Conservation (phyloP, 1,140 invertebrate species). For the Drosophila nikananu region DNA sequence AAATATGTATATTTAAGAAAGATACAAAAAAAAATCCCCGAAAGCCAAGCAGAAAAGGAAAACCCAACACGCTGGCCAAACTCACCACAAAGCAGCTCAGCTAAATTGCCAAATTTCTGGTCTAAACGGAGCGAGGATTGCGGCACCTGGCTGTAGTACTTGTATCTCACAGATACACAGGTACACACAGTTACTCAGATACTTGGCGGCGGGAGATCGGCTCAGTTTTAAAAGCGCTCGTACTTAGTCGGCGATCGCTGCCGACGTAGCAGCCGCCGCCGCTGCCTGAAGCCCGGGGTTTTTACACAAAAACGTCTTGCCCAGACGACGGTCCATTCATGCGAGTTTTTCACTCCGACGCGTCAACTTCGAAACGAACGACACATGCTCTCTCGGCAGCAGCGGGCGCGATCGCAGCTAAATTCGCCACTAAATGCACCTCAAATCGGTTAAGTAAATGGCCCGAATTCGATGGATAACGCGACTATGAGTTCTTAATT, state of each 20-base stretch:
- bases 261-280: constrained; percentile 26
- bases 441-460: constrained; percentile 5
- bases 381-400: constrained; percentile 68
- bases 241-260: constrained; percentile 73
- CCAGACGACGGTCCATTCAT: constrained; percentile 82
- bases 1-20: neutral
- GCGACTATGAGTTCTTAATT: constrained; percentile 25
- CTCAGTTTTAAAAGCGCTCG: constrained; percentile 37
- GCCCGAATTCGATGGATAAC: constrained; percentile 30
- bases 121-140: constrained; percentile 56
- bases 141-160: constrained; percentile 24
- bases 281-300: constrained; percentile 55
- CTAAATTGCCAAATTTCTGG: constrained; percentile 57
- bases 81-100: constrained; percentile 43
- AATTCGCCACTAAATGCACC: constrained; percentile 47
- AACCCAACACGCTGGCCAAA: constrained; percentile 51
- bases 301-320: constrained; percentile 85
- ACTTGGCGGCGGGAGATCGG: constrained; percentile 42
- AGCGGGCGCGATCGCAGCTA: constrained; percentile 62
- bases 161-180: constrained; percentile 32
- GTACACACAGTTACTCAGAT: constrained; percentile 22
- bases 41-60: constrained; percentile 38
- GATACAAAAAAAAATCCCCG: constrained; percentile 17
- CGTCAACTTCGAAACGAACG: constrained; percentile 79
- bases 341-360: constrained; percentile 85